phyloP scores from a whole-genome alignment of 2,113 vertebrate genomes.

The Psilopsiagon aymara region DNA sequence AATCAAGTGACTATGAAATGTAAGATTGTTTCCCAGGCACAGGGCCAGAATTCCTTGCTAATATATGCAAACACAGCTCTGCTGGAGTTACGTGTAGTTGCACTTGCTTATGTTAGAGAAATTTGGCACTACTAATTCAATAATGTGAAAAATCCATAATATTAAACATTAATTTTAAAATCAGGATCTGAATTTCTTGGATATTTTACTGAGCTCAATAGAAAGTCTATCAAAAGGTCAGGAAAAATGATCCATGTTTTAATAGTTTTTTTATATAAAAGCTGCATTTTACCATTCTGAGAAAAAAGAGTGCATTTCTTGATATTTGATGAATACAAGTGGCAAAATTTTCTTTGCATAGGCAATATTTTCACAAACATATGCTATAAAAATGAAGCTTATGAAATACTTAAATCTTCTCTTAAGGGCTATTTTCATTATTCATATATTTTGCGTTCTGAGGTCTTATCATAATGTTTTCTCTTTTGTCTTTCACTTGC shows the following conservation, averaged over 20 bases:
- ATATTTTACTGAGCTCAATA: neutral
- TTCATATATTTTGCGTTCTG: neutral
- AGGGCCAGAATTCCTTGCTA: neutral
- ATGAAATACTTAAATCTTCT: neutral
- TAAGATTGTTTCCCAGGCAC: constrained; percentile 40
- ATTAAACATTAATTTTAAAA: constrained; percentile 9
- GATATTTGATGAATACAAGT: neutral
- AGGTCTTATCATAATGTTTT: neutral
- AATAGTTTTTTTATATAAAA: neutral
- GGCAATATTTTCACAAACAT: neutral
- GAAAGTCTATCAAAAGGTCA: neutral
- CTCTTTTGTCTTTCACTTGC: neutral
- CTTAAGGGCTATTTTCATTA: neutral
- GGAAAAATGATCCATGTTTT: neutral
- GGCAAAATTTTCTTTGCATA: neutral
- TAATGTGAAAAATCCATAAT: neutral
- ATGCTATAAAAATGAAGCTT: neutral
- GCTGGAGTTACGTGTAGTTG: neutral
- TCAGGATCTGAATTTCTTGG: neutral
- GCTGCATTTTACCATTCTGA: neutral
- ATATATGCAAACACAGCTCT: constrained; percentile 8
- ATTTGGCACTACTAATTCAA: neutral
- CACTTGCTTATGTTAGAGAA: neutral
- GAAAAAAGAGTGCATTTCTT: neutral
- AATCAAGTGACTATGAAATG: constrained; percentile 69